Percentiles rank a stretch among this genome's conserved stretches.
phyloP scores from a whole-genome alignment of 2,888 invertebrate genomes.

The Electrophaes corylata region DNA sequence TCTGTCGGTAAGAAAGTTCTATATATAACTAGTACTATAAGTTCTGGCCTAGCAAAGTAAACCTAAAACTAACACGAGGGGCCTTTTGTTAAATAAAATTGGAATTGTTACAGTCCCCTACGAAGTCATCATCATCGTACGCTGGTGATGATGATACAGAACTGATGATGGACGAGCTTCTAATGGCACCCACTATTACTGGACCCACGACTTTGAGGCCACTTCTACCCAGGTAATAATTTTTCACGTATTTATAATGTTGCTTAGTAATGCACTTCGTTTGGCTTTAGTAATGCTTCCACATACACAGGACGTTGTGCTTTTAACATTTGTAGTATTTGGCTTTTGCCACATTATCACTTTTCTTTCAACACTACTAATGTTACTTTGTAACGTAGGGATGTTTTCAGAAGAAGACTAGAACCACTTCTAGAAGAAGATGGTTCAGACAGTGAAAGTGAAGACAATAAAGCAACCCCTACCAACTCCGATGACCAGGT shows the following conservation, averaged over 20 bases:
- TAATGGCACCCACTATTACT: constrained; percentile 91
- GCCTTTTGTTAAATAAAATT: not conserved
- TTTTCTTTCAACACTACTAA: constrained; percentile 40
- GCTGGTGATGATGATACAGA: constrained; percentile 91
- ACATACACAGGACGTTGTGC: constrained; percentile 22
- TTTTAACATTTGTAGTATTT: constrained; percentile 19
- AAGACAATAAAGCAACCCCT: constrained; percentile 77
- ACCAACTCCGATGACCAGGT: constrained; percentile 82
- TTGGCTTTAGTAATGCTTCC: constrained; percentile 30
- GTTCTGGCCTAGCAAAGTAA: too few species aligned
- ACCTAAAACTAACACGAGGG: not conserved
- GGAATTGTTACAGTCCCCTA: constrained; percentile 81
- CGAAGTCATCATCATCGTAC: constrained; percentile 87
- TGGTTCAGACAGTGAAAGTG: constrained; percentile 86
- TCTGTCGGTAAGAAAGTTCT: constrained; percentile 80
- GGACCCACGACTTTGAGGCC: constrained; percentile 88
- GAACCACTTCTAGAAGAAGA: constrained; percentile 94
- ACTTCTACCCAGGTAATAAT: constrained; percentile 85
- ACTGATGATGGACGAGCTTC: constrained; percentile 91
- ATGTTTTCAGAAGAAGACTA: constrained; percentile 87
- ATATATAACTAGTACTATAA: not conserved
- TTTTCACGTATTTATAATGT: constrained; percentile 1
- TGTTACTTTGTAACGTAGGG: constrained; percentile 60
- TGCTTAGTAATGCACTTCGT: constrained; percentile 5
- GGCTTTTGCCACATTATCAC: constrained; percentile 19